A percentile compares a stretch with the other conserved stretches of the same genome.
phyloP scores from a whole-genome alignment of 2,888 invertebrate genomes.

The Aplocera efformata region DNA sequence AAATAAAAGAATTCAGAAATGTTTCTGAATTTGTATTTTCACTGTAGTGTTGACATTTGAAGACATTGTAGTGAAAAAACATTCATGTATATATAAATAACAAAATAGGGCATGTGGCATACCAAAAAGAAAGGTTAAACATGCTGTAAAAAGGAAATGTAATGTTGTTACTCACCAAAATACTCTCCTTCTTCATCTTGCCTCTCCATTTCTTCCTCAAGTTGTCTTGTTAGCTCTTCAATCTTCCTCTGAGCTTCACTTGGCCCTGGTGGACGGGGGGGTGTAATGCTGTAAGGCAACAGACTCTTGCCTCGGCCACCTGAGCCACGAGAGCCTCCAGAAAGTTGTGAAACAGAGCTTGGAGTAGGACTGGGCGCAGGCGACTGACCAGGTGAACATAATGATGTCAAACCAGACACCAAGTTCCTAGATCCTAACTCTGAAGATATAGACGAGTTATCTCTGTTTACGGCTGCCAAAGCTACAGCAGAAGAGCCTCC shows the following conservation, averaged over 20 bases:
- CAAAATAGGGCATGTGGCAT: no score
- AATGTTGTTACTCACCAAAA: constrained; percentile 86
- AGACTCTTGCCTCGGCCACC: constrained; percentile 83
- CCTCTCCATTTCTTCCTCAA: constrained; percentile 97
- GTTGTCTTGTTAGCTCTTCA: constrained; percentile 93
- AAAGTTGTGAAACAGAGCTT: constrained; percentile 80
- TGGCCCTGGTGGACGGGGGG: constrained; percentile 92
- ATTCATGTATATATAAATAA: no score
- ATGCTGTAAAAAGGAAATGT: no score
- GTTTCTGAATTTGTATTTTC: no score
- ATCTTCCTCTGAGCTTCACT: constrained; percentile 96
- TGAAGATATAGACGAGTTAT: constrained; percentile 61
- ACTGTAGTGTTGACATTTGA: no score
- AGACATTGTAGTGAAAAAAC: no score
- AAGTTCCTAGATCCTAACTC: constrained; percentile 66
- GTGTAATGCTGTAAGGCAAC: constrained; percentile 93
- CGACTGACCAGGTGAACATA: constrained; percentile 76
- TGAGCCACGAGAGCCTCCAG: constrained; percentile 81
- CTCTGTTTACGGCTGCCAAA: constrained; percentile 66
- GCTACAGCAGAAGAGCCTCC: constrained; percentile 82
- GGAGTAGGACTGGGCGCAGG: constrained; percentile 85
- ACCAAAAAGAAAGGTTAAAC: no score
- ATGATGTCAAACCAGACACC: constrained; percentile 66
- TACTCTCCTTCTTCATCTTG: constrained; percentile 97
- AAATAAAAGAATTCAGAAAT: no score